Evolutionary conservation across 2,888 invertebrate genomes (phyloP).

Genomic region (Lithophane ornitopus): DNA sequence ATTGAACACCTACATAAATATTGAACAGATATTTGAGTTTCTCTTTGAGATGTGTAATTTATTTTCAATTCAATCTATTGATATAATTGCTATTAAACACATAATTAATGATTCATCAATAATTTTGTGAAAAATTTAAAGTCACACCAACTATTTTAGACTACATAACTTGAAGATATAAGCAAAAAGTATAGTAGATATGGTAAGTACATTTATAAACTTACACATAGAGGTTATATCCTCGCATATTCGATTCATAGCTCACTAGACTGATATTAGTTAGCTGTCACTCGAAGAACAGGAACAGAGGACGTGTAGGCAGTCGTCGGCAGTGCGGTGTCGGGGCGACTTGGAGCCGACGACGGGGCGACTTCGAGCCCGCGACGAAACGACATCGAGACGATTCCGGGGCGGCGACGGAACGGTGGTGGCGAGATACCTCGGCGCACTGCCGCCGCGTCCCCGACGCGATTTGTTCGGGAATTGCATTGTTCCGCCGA

Average conservation of each 20-base stretch:
- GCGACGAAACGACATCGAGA: conserved; percentile 25
- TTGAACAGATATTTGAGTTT: background rate
- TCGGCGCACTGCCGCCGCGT: conserved; percentile 54
- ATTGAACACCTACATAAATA: background rate
- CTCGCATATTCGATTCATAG: conserved; percentile 59
- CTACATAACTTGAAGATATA: background rate
- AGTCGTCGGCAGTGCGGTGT: conserved; percentile 6
- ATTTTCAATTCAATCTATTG: conserved; percentile 3
- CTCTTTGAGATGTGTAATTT: background rate
- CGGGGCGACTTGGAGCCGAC: conserved; percentile 1
- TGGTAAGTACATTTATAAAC: conserved; percentile 17
- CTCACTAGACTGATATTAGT: conserved; percentile 65
- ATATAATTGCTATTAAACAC: background rate
- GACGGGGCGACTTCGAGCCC: conserved; percentile 2
- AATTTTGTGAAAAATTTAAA: background rate
- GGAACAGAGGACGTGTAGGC: conserved; percentile 53
- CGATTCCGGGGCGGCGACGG: conserved; percentile 29
- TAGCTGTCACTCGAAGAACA: conserved; percentile 61
- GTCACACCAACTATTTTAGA: background rate
- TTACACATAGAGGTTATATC: conserved; percentile 37
- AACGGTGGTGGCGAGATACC: conserved; percentile 14
- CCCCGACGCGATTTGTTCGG: conserved; percentile 83
- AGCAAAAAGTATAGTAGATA: background rate
- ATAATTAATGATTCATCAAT: background rate
- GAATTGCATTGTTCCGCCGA: conserved; percentile 86